Evolutionary conservation across 2,113 vertebrate species (phyloP), one percentile per base, ranked within the genome.

Genomic region (Limnothrissa miodon): DNA sequence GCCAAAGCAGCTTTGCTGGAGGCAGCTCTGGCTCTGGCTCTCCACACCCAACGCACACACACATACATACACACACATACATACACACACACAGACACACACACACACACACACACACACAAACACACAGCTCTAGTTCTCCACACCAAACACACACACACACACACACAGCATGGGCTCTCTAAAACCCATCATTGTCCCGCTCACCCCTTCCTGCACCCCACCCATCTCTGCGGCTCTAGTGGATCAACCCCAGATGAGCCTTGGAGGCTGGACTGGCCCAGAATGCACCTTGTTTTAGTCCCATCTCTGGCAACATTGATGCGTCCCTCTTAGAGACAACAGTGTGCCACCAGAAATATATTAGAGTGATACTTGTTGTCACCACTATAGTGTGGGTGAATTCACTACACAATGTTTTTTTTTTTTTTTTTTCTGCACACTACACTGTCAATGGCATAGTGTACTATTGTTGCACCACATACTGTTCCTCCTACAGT

Each of bases 111-210:
- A 39, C 29, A 39, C 66, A 74, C 66, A 74, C 66, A 74, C 66
- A 74, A 13, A 9, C 1, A 33, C 66, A 74, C 66, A 74, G n/a
- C n/a, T n/a, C n/a, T n/a, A n/a, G n/a, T n/a, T n/a, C n/a, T n/a
- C n/a, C 66, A 74, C 25, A 74, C 66, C 62, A 36, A 11, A 39
- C 29, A 39, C 66, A 74, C 66, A 74, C 66, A 74, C 66, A 74
- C 29, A 9, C 1, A 33, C 66, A 74, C 66, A 74, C 23, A 62
- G 59, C 66, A 74, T 33, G 29, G 25, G 29, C 29, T 36, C 59
- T 25, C 90, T 93, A 93, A 93, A 92, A 91, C 89, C 91, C 90
- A 93, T 92, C 39, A 94, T 94, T 95, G 95, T 95, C 90, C 93
- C 66, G 46, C 62, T n/a, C 79, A 78, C 51, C 21, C 82, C 90